These are phyloP conservation scores for Tenualosa ilisha DNA, from an alignment of 2,797 vertebrate species.

Conservation along the genomic window DNA sequence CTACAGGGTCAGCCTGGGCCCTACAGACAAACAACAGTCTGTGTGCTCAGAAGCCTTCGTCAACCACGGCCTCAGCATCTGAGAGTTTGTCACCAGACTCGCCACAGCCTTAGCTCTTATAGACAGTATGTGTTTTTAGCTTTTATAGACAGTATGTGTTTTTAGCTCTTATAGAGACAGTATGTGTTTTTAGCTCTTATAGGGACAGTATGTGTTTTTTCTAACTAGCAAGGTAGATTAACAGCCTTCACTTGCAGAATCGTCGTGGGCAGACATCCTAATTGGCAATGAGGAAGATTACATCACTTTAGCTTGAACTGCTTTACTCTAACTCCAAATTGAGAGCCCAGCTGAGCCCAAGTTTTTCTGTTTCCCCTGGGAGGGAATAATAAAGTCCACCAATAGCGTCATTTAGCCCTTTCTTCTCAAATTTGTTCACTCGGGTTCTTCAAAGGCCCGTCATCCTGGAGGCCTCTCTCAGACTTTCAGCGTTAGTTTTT, in stretches of 20 bases:
- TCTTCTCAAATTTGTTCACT: neutral
- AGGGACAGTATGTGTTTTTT: too few relatives aligned
- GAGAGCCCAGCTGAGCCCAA: too few relatives aligned
- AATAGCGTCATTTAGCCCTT: too few relatives aligned
- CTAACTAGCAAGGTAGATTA: neutral
- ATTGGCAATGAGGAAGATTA: neutral
- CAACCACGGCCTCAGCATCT: neutral
- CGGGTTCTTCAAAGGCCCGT: neutral
- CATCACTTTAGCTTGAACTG: neutral
- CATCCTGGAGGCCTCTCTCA: neutral
- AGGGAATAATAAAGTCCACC: too few relatives aligned
- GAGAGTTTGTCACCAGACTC: neutral
- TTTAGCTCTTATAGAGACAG: neutral
- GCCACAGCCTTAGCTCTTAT: neutral
- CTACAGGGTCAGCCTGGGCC: too few relatives aligned
- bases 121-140: too few relatives aligned
- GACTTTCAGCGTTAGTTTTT: neutral
- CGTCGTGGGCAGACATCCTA: too few relatives aligned
- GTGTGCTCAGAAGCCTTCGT: neutral
- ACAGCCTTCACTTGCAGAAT: neutral
- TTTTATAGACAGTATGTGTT: neutral
- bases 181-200: neutral
- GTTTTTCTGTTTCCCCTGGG: too few relatives aligned
- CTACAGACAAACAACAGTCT: too few relatives aligned
- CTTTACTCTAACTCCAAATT: too few relatives aligned